These are phyloP conservation scores for Agapostemon virescens DNA, from an alignment of 2,888 invertebrate species.

Conservation along the genomic window DNA sequence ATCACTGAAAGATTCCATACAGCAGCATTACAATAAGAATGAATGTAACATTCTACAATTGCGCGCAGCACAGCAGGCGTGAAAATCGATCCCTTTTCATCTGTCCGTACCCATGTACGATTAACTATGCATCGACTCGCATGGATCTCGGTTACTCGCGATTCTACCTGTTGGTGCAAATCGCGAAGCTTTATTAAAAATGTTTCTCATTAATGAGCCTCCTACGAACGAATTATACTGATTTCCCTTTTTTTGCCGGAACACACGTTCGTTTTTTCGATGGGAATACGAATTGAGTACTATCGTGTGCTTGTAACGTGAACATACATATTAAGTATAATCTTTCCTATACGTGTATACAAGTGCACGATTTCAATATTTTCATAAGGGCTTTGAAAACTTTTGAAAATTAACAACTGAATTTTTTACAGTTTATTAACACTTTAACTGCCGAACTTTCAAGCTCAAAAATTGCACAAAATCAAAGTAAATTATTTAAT, in stretches of 20 bases:
- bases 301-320: background rate
- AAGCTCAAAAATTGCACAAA: too few species aligned
- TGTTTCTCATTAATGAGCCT: background rate
- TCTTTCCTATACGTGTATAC: background rate
- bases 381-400: background rate
- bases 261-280: background rate
- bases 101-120: background rate
- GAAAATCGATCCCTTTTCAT: background rate
- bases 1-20: background rate
- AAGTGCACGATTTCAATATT: background rate
- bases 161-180: constrained; percentile 1
- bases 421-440: too few species aligned
- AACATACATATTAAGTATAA: background rate
- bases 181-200: background rate
- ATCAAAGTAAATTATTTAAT: too few species aligned
- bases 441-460: too few species aligned
- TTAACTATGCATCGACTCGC: background rate
- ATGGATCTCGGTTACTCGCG: background rate
- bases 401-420: too few species aligned
- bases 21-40: background rate
- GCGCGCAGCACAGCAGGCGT: background rate
- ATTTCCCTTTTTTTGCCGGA: background rate
- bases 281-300: background rate
- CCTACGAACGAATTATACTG: background rate
- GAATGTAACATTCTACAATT: constrained; percentile 9